Evolutionary conservation across 2,113 vertebrate genomes (phyloP), one percentile per base, ranked within the genome.

Genomic region (Cnemophilus loriae): DNA sequence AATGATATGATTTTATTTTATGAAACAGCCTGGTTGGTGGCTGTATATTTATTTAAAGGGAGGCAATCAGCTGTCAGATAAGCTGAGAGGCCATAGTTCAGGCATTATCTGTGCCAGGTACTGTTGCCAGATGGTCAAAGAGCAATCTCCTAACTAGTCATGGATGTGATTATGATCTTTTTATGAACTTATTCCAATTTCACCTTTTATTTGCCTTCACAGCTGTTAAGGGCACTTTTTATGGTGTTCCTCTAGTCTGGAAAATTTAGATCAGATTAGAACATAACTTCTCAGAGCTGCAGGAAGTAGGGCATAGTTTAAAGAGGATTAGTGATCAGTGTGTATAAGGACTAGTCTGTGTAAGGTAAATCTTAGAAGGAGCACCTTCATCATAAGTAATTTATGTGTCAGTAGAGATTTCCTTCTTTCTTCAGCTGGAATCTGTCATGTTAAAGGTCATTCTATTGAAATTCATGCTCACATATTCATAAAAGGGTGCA

Each of bases 381-480:
- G n/a, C 71, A 75, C 64, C 85, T 96, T 93, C 59, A 78, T 90
- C 85, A 88, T 71, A 23, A 90, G 42, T 94, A 95, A 97, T 93
- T 93, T 88, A 68, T 91, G 55, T 96, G 79, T 91, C 93, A 60
- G 71, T 59, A 60, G 92, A 90, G 90, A 86, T 88, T 92, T 94
- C 64, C 37, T 89, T 42, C 74, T 85, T 91, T 18, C 14, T 77
- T 77, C 47, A 60, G 47, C 59, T 79, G 69, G 39, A 80, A 59
- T 46, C 80, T 93, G 64, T 80, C 71, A n/a, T 91, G 88, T 50
- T 89, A 93, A 94, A 95, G 88, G 92, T 96, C 68, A 84, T 56
- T 86, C 64, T 92, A 80, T 90, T 96, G 90, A 93, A 90, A 92
- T 84, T 92, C 44, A 20, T 41, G n/a, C 73, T 95, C 84, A 75